Evolutionary conservation across 2,797 vertebrate genomes (phyloP), one percentile per base, ranked within the genome.

Genomic region (Danio kyathit): DNA sequence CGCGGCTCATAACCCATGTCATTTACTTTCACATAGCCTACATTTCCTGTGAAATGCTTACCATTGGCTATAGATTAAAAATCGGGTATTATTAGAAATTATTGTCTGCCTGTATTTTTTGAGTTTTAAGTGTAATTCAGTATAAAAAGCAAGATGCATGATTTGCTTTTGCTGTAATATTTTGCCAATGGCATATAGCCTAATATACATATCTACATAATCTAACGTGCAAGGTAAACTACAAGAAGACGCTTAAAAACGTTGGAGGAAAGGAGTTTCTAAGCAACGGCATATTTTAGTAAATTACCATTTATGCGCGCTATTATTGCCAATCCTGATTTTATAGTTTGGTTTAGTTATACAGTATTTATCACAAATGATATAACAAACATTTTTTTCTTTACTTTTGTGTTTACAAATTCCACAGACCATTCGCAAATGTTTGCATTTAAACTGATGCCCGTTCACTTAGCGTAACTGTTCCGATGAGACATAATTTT

Each of bases 281-380:
- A 59, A 78, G 65, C 44, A 59, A 78, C 56, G 7, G 16, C 19
- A 40, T 48, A 3, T 14, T 69, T 60, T 9, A 60, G 46, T 49
- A 48, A 69, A 49, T 13, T 60, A 41, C 7, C 46, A 21, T 69
- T 67, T 13, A 44, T 9, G 46, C 0, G 21, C 76, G 40, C 17
- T 9, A 66, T 21, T n/a, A 44, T 1, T n/a, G 29, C 21, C 40
- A 19, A 14, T 40, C 10, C 9, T 16, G 13, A 54, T 46, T 46
- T 74, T 6, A 40, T 16, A 19, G 38, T 54, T 19, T 10, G 14
- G 60, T 21, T 44, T 64, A 59, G 38, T 14, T 6, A 12, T 13
- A 60, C 8, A 29, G 12, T 0, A 38, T 5, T 7, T 0, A 29
- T 29, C 29, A 29, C 3, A 29, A 29, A 29, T 29, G 29, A 29